Percentiles rank a stretch among this genome's conserved stretches.
These are phyloP conservation scores for Andrena haemorrhoa DNA, from an alignment of 2,888 invertebrate genomes.

Conservation along the genomic window DNA sequence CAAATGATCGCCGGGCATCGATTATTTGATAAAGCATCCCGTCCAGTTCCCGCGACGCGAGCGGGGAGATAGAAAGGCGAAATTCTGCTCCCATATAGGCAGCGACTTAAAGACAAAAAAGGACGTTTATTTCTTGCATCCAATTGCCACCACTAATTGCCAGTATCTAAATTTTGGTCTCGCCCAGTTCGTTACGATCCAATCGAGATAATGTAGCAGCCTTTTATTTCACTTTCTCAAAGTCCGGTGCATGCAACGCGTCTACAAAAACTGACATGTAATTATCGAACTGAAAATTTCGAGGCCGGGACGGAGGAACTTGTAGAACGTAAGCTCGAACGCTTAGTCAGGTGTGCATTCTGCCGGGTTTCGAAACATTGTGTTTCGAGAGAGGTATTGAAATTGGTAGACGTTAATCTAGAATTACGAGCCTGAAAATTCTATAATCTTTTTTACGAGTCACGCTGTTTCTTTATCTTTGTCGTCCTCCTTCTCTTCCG, in stretches of 20 bases:
- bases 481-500: neutral
- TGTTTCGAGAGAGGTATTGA: neutral
- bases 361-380: neutral
- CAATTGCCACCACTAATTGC: neutral
- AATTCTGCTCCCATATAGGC: neutral
- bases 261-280: neutral
- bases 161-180: neutral
- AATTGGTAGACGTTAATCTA: neutral
- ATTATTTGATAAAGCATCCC: constrained; percentile 27
- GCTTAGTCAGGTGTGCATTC: neutral
- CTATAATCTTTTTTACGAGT: neutral
- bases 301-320: neutral
- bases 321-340: too few relatives aligned
- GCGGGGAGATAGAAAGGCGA: constrained; percentile 5
- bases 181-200: neutral
- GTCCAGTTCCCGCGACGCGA: neutral
- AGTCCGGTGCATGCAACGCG: neutral
- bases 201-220: neutral
- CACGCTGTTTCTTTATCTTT: neutral
- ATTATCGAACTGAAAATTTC: neutral
- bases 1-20: neutral
- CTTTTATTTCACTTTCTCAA: constrained; percentile 5
- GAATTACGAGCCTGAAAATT: neutral
- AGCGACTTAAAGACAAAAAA: constrained; percentile 6
- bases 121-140: neutral